These are phyloP conservation scores for Gymnoscopelus braueri DNA, from an alignment of 2,797 vertebrate species.

Conservation along the genomic window DNA sequence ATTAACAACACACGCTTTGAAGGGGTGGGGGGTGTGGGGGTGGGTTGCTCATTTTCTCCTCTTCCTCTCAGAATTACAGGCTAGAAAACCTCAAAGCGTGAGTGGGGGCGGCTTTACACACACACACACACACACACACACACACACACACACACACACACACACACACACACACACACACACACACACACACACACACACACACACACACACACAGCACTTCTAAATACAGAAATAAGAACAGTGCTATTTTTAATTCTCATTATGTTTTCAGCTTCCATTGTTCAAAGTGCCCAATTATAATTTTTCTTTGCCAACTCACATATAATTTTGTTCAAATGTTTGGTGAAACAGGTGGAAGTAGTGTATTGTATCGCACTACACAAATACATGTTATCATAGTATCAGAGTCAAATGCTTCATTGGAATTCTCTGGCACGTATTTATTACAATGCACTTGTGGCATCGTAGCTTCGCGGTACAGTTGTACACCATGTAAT, in stretches of 20 bases:
- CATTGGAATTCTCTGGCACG: background rate
- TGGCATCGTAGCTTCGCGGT: too few species aligned
- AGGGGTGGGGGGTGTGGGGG: conserved; percentile 55
- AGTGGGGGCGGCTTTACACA: conserved; percentile 63
- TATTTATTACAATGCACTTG: too few species aligned
- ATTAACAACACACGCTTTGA: conserved; percentile 85
- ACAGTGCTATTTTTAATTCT: conserved; percentile 45
- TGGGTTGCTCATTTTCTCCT: conserved; percentile 8
- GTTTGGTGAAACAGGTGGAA: conserved; percentile 23
- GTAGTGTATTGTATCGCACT: conserved; percentile 6
- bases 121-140: too few species aligned
- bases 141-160: too few species aligned
- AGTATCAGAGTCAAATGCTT: background rate
- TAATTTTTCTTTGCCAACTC: conserved; percentile 79
- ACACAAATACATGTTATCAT: background rate
- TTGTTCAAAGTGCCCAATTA: conserved; percentile 78
- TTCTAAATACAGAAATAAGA: conserved; percentile 78
- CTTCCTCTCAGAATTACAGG: conserved; percentile 68
- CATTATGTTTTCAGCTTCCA: conserved; percentile 68
- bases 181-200: too few species aligned
- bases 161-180: too few species aligned
- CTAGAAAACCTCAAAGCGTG: conserved; percentile 71
- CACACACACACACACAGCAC: conserved; percentile 33
- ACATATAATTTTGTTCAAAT: conserved; percentile 57
- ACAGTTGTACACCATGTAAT: background rate